These are phyloP conservation scores for Macropis europaea DNA, from an alignment of 2,888 invertebrate genomes.

Conservation along the genomic window DNA sequence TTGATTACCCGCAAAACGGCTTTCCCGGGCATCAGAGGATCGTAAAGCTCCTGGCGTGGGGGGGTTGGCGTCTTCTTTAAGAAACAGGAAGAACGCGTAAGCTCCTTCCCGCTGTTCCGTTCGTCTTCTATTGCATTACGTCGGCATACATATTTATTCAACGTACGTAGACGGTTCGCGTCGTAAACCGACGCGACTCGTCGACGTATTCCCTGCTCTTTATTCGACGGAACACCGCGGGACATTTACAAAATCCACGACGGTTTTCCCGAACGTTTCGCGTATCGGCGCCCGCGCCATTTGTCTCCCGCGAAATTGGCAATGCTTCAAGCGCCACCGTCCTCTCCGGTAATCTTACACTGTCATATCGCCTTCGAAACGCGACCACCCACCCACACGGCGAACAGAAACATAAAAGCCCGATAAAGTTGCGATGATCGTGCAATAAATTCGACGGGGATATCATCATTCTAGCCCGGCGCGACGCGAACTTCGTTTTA, in stretches of 20 bases:
- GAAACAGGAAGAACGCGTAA: constrained; percentile 24
- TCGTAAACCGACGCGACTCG: constrained; percentile 56
- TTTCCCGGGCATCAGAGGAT: constrained; percentile 3
- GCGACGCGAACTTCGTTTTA: background rate
- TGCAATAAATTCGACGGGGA: constrained; percentile 20
- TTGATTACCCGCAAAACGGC: constrained; percentile 35
- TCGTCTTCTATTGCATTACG: constrained; percentile 59
- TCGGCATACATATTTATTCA: constrained; percentile 66
- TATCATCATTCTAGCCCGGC: constrained; percentile 1
- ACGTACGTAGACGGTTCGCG: constrained; percentile 60
- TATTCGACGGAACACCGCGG: constrained; percentile 49
- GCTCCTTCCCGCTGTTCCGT: constrained; percentile 35
- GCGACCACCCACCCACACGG: background rate
- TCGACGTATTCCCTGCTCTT: constrained; percentile 56
- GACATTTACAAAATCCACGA: constrained; percentile 59
- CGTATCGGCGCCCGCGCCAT: constrained; percentile 47
- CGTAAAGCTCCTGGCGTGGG: constrained; percentile 25
- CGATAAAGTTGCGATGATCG: constrained; percentile 31
- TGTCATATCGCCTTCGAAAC: constrained; percentile 33
- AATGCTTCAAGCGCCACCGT: constrained; percentile 34
- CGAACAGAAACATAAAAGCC: constrained; percentile 4
- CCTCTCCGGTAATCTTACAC: constrained; percentile 35
- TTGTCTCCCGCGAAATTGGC: constrained; percentile 50
- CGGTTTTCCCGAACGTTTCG: constrained; percentile 43
- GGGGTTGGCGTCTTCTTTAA: constrained; percentile 30